Base-by-base conservation (phyloP, 1,140 invertebrate species). In the Aradophagus sp. region DNA sequence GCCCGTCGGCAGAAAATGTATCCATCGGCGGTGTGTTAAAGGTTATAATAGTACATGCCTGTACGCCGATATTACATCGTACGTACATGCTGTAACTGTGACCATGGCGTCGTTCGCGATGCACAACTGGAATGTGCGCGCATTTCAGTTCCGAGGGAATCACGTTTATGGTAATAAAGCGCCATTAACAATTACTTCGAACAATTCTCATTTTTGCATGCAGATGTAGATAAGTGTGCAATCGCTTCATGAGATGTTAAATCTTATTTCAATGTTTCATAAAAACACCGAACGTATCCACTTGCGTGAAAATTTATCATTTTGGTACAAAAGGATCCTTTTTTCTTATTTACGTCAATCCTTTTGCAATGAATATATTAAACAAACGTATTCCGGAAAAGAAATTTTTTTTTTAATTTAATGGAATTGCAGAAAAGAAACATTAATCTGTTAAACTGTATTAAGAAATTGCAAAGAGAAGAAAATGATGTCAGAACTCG, bases 131-230 rank as follows among this genome's bases (percentile, higher is more conserved):
- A 68, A 68, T 59, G 53, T 53, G 45, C 63, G 63, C 53, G 63
- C 29, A 36, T 68, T 61, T 59, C 55, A 68, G 56, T 61, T 68
- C 50, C 48, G 29, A 55, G 41, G 14, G 56, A 62, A 62, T 68
- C 65, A 68, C 65, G 65, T 47, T 61, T 69, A 69, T 69, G 66
- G 56, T 62, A 69, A 69, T 69, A 61, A 55, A 62, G 19, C 11
- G 17, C 42, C 44, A 50, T 62, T 56, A 69, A 69, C 55, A 68
- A 68, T 68, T 61, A 55, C 65, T 59, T 45, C 8, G 14, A 53
- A 67, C 39, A 42, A 29, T 48, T 39, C 53, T 39, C 14, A 14
- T 39, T 53, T 68, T 34, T 53, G 31, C 23, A 31, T 45, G 19
- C 27, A 35, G 19, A 29, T 55, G 23, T 34, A 68, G 45, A 68